Percentiles rank a stretch among this genome's conserved stretches.
These are phyloP conservation scores for Melinopterus prodromus DNA, from an alignment of 2,888 invertebrate genomes.

Conservation along the genomic window DNA sequence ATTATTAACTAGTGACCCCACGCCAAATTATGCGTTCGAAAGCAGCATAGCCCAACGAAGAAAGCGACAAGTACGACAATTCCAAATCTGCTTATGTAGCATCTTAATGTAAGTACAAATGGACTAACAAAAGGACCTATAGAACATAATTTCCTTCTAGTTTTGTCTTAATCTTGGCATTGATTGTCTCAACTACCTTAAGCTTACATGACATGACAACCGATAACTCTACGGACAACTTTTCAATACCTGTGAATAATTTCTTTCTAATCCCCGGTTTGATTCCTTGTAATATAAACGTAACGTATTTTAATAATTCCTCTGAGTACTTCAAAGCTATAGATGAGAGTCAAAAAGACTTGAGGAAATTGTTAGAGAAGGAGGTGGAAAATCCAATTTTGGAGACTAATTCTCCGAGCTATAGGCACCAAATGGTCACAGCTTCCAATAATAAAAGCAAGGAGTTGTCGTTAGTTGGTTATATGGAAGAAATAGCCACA, in stretches of 20 bases:
- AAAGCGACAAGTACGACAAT: constrained; percentile 64
- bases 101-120: constrained; percentile 71
- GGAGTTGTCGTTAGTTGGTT: constrained; percentile 71
- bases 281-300: constrained; percentile 16
- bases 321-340: constrained; percentile 64
- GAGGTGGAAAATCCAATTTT: constrained; percentile 59
- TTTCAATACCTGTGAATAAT: constrained; percentile 25
- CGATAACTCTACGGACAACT: constrained; percentile 49
- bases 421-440: constrained; percentile 75
- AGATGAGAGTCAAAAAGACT: constrained; percentile 65
- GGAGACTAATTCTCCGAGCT: constrained; percentile 68
- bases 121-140: constrained; percentile 17
- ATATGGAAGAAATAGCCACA: constrained; percentile 75
- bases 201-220: constrained; percentile 34
- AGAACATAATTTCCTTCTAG: constrained; percentile 42
- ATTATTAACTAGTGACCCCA: constrained; percentile 57
- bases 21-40: constrained; percentile 65
- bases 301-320: constrained; percentile 38
- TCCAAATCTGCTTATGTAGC: constrained; percentile 77
- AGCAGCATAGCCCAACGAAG: constrained; percentile 62
- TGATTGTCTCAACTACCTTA: constrained; percentile 42
- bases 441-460: constrained; percentile 70
- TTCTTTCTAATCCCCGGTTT: constrained; percentile 31
- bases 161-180: constrained; percentile 43
- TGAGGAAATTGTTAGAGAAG: constrained; percentile 53